Percentiles rank a stretch among this genome's conserved stretches.
phyloP scores from a whole-genome alignment of 1,140 invertebrate species.

The Copidosoma floridanum region DNA sequence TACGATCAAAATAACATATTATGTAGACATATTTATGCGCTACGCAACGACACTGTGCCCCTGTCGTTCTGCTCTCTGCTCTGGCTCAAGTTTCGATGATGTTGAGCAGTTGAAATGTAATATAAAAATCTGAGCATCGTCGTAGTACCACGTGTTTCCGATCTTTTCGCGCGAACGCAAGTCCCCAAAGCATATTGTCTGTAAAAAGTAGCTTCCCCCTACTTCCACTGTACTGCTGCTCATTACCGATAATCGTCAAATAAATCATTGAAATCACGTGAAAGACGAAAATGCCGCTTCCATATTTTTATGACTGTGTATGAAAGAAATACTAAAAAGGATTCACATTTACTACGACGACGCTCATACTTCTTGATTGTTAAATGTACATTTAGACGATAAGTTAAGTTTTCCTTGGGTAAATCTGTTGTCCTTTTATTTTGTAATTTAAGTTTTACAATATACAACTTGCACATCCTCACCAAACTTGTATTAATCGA shows the following conservation, averaged over 20 bases:
- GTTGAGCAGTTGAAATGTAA: conserved; percentile 16
- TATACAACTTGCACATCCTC: neutral
- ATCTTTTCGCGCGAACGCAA: neutral
- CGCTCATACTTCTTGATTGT: conserved; percentile 17
- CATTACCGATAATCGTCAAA: too few species aligned
- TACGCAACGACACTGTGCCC: too few species aligned
- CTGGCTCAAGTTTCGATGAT: conserved; percentile 21
- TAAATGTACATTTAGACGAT: conserved; percentile 19
- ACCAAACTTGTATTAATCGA: conserved; percentile 22
- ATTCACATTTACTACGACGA: neutral
- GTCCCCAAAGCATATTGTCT: too few species aligned
- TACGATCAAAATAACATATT: too few species aligned
- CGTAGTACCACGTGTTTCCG: neutral
- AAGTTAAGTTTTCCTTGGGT: conserved; percentile 15
- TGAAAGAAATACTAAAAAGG: neutral
- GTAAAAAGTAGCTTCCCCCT: conserved; percentile 12
- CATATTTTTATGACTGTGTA: neutral
- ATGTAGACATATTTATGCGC: too few species aligned
- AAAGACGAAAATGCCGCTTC: conserved; percentile 3
- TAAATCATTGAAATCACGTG: too few species aligned
- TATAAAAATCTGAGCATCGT: conserved; percentile 4
- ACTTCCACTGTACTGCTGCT: conserved; percentile 5
- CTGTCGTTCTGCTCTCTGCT: conserved; percentile 15
- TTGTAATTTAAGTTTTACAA: conserved; percentile 17
- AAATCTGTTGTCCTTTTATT: conserved; percentile 9